These are phyloP conservation scores for Tapirus indicus DNA, from an alignment of 2,797 vertebrate genomes.

Conservation along the genomic window DNA sequence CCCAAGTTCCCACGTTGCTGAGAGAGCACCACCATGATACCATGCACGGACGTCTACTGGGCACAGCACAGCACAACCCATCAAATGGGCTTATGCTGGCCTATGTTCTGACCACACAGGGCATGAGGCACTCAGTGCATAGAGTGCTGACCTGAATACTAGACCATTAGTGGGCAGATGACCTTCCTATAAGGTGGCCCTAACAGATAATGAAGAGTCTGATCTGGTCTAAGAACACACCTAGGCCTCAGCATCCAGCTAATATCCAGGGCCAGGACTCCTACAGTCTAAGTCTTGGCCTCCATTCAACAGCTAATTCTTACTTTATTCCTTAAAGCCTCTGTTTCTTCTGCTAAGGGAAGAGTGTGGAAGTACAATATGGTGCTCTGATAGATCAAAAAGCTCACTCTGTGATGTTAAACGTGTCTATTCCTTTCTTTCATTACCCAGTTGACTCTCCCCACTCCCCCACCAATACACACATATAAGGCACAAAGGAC, in stretches of 20 bases:
- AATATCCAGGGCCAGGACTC: neutral
- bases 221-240: neutral
- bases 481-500: neutral
- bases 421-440: neutral
- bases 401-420: neutral
- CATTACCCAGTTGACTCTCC: neutral
- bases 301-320: constrained; percentile 12
- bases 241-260: neutral
- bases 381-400: neutral
- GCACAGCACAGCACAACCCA: neutral
- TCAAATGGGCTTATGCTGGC: neutral
- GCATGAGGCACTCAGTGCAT: neutral
- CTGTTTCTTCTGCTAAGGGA: neutral
- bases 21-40: neutral
- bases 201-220: neutral
- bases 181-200: neutral
- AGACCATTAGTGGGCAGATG: neutral
- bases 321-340: neutral
- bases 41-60: neutral
- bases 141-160: neutral
- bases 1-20: neutral
- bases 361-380: neutral
- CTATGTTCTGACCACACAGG: neutral
- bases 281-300: neutral
- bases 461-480: neutral